Evolutionary conservation across 2,888 invertebrate genomes (phyloP).

Genomic region (Leptopilina syphax): DNA sequence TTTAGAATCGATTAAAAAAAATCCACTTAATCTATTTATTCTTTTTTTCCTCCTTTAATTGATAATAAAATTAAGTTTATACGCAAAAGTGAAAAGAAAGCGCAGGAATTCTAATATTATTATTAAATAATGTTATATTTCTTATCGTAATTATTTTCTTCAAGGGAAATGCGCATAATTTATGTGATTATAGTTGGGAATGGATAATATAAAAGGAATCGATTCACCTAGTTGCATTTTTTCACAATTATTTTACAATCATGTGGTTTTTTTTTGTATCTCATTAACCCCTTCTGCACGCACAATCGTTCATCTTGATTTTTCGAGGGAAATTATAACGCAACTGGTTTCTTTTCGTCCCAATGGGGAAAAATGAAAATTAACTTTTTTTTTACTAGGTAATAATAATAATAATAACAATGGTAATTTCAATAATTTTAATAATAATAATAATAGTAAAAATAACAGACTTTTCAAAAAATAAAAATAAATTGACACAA

Average conservation of each 20-base stretch:
- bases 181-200: background rate
- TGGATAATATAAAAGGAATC: slow-evolving; percentile 27
- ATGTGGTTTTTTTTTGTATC: slow-evolving; percentile 16
- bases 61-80: background rate
- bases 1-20: slow-evolving; percentile 50
- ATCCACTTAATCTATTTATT: too few species aligned
- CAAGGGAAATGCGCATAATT: slow-evolving; percentile 2
- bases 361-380: background rate
- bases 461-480: too few species aligned
- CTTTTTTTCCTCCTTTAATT: background rate
- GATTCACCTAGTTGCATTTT: slow-evolving; percentile 31
- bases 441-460: too few species aligned
- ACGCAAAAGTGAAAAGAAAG: too few species aligned
- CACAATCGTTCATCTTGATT: slow-evolving; percentile 26
- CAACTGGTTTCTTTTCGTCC: background rate
- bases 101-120: too few species aligned
- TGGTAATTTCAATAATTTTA: too few species aligned
- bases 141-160: slow-evolving; percentile 11
- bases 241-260: background rate
- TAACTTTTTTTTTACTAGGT: too few species aligned
- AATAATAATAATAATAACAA: too few species aligned
- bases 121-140: too few species aligned
- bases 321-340: background rate
- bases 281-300: slow-evolving; percentile 32
- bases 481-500: too few species aligned